Evolutionary conservation across 1,140 invertebrate genomes (phyloP).

Genomic region (Galleria mellonella): DNA sequence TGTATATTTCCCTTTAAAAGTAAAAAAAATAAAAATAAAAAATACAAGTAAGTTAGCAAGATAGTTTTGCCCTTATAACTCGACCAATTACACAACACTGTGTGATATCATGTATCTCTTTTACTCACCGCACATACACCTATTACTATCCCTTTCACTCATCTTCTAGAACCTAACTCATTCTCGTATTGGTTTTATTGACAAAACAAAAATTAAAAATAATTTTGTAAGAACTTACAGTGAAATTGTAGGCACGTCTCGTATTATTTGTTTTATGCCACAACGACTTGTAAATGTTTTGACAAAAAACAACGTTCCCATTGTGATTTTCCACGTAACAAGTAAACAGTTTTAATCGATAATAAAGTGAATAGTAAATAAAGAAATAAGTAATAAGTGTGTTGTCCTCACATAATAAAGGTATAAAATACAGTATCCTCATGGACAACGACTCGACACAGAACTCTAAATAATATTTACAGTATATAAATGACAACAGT

Average conservation of each 20-base stretch:
- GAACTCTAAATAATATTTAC: background rate
- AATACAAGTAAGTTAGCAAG: too few species aligned
- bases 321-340: background rate
- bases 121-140: too few species aligned
- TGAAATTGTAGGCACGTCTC: background rate
- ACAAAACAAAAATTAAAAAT: too few species aligned
- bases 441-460: background rate
- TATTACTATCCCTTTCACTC: too few species aligned
- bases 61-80: too few species aligned
- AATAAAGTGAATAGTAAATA: background rate
- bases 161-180: too few species aligned
- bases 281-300: background rate
- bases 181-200: background rate
- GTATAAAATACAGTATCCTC: background rate
- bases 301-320: background rate
- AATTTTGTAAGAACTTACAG: too few species aligned
- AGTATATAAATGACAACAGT: background rate
- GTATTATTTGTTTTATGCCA: background rate
- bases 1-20: too few species aligned
- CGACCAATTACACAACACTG: too few species aligned
- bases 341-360: background rate
- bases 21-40: too few species aligned
- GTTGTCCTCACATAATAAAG: background rate
- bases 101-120: too few species aligned
- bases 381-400: background rate